Evolutionary conservation across 2,797 vertebrate species (phyloP), one percentile per base, ranked within the genome.

Genomic region (Parotocinclus haroldoi): DNA sequence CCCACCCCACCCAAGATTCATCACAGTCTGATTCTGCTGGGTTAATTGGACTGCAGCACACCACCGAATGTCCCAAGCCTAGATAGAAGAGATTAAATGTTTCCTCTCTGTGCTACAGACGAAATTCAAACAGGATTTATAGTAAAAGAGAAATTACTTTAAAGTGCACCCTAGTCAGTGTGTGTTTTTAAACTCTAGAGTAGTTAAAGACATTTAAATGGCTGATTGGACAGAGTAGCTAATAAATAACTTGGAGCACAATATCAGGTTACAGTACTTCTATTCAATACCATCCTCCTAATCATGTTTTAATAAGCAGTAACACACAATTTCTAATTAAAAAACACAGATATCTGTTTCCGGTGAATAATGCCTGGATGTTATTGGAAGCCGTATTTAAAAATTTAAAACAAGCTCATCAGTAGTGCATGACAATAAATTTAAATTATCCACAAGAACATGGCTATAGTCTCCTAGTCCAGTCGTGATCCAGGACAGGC

Each of bases 401-500:
- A 42, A 42, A 42, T 7, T 60, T 72, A 27, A 27, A 78, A 82
- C 74, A 52, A 79, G 49, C 56, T 54, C 46, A 69, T 57, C 55
- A 16, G 72, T 72, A 38, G 70, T 72, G 63, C 61, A 59, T 52
- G 71, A 78, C 66, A 73, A 78, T 69, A 39, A 77, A 57, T 56
- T 64, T 13, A 3, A 61, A 71, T 71, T 59, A 72, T 76, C 14
- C n/a, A 50, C 48, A 14, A 50, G n/a, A 50, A 50, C n/a, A 14
- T 16, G 5, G 14, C 13, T 9, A 50, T 16, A 50, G 48, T 16
- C 6, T 50, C 14, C 4, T 50, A 16, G 77, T 81, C 27, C 27
- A 88, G 88, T 77, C 84, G 75, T 81, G 81, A 89, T 89, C 85
- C 80, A 86, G 81, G 85, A 90, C 90, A 84, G 48, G 48, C 84